phyloP scores from a whole-genome alignment of 2,888 invertebrate genomes.

The Caenorhabditis imperialis region DNA sequence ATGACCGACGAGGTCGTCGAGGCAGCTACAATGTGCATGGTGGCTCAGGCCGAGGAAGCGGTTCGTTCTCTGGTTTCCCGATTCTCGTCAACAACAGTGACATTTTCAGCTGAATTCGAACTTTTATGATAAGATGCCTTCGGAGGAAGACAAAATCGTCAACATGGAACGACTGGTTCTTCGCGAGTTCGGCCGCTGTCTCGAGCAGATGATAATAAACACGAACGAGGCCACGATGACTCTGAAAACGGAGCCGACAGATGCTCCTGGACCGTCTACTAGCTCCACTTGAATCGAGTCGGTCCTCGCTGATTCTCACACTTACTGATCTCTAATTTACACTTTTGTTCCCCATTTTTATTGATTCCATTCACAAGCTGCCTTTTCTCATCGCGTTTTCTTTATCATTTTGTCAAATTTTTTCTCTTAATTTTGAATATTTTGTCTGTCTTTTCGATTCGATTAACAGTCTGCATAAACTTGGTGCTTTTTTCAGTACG shows the following conservation, averaged over 20 bases:
- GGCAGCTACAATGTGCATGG: slow-evolving; percentile 93
- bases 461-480: slow-evolving; percentile 1
- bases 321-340: slow-evolving; percentile 6
- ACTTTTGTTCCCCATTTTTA: background rate
- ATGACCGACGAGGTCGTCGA: slow-evolving; percentile 95
- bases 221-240: slow-evolving; percentile 76
- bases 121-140: slow-evolving; percentile 14
- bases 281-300: slow-evolving; percentile 6
- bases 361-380: slow-evolving; percentile 18
- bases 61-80: slow-evolving; percentile 79
- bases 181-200: slow-evolving; percentile 94
- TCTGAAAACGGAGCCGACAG: slow-evolving; percentile 1
- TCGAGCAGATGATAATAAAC: slow-evolving; percentile 91
- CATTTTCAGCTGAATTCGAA: slow-evolving; percentile 26
- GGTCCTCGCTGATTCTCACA: too few relatives aligned
- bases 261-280: slow-evolving; percentile 13
- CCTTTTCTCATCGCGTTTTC: slow-evolving; percentile 4
- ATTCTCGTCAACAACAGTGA: background rate
- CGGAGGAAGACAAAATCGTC: slow-evolving; percentile 35
- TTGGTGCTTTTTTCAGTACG: background rate
- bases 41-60: slow-evolving; percentile 91
- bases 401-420: slow-evolving; percentile 5
- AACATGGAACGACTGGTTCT: slow-evolving; percentile 85
- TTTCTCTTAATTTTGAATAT: background rate
- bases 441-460: background rate